Evolutionary conservation across 2,888 invertebrate genomes (phyloP), one percentile per base, ranked within the genome.

Genomic region (Chorisops tibialis): DNA sequence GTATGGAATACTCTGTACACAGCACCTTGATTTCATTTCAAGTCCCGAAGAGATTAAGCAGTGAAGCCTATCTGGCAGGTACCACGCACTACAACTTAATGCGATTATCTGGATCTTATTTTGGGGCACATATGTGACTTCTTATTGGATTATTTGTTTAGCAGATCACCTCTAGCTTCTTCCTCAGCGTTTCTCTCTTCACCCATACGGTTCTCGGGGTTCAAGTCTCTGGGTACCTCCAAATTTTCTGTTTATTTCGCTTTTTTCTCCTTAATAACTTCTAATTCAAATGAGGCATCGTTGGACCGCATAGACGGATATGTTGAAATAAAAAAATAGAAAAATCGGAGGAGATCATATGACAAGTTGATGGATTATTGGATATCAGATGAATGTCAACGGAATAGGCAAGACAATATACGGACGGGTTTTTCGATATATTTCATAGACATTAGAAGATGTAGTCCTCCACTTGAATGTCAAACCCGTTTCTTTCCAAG

Each of bases 291-390:
- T 16, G 49, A 24, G 38, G 37, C 22, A 58, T 45, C 19, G 18
- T 12, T 19, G 37, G 45, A 58, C 45, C 45, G 35, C 18, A 39
- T 48, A 38, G 14, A 16, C 19, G 59, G 24, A 48, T 21, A 30
- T 38, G 21, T 6, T 45, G 18, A 58, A 35, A 35, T 16, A 43
- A 16, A 58, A 45, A 45, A 11, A 12, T 22, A 35, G 37, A 35
- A 22, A 45, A 39, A 14, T 5, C 24, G 38, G 24, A 38, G 56
- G 30, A 18, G 37, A 59, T 59, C 49, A 24, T 49, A 48, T 59
- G 59, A 48, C 59, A 59, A 38, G 19, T 59, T 59, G 59, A 59
- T 59, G 59, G 59, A 59, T 59, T 59, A 59, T 59, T 48, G 48
- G 48, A 59, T 22, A 21, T 38, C 45, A 58, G 41, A 30, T 41